Evolutionary conservation across 2,113 vertebrate genomes (phyloP), one percentile per base, ranked within the genome.

Genomic region (Serilophus lunatus): DNA sequence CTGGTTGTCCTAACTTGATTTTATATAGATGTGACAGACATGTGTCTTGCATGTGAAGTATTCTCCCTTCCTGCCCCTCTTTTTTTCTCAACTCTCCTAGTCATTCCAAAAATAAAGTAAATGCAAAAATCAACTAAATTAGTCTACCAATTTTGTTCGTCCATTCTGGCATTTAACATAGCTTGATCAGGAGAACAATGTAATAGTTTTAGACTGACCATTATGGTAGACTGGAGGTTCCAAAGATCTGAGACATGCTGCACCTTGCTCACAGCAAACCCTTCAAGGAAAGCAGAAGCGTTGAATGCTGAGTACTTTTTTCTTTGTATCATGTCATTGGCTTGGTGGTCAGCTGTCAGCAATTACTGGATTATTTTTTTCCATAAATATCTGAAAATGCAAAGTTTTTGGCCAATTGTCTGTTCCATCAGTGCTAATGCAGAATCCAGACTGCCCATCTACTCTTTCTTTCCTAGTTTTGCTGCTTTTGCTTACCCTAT

Each of bases 171-270:
- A 69, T 65, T 77, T 72, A 72, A 33, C 18, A 22, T 7, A 35
- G 5, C 35, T 61, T 17, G 9, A 19, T 50, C 22, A 82, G 51
- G 33, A 54, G 10, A 72, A 36, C 5, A 23, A 12, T 2, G 23
- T 24, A 18, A 75, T 51, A 28, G 19, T 35, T 70, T 50, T 20
- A 17, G 36, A 63, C 23, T 51, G 49, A 51, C 28, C 36, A 9
- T 0, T 3, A 1, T 8, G 14, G 50, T 24, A 77, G 12, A 18
- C 6, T 9, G 3, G 18, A 13, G 47, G 5, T 42, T 86, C 56
- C 35, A 66, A 35, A 35, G 7, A 65, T 31, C 13, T 20, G 18
- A 59, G 24, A 18, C 0, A 1, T 13, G 12, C 7, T 53, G 31
- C 0, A 0, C 40, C 42, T 36, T 7, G 18, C 29, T 79, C 44